phyloP scores from a whole-genome alignment of 2,113 vertebrate species.

The Mohoua ochrocephala region DNA sequence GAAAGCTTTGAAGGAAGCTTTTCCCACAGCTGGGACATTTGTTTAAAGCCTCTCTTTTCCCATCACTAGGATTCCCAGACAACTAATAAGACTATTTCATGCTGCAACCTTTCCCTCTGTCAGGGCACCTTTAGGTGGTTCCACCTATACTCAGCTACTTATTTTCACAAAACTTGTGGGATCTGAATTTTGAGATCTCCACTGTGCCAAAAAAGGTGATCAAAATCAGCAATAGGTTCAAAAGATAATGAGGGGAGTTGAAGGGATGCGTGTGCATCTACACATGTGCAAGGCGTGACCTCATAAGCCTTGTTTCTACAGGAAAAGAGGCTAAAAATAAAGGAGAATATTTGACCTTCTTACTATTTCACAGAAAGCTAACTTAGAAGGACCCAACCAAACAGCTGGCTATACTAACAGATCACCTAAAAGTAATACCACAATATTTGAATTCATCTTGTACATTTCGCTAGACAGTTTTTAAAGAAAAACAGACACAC shows the following conservation, averaged over 20 bases:
- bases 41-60: not conserved
- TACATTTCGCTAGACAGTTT: not conserved
- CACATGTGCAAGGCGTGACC: rapidly evolving
- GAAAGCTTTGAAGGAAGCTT: slow-evolving; percentile 22
- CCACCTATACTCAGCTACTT: not conserved
- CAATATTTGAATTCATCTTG: not conserved
- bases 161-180: not conserved
- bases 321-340: not conserved
- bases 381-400: not conserved
- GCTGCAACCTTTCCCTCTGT: not conserved
- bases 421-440: not conserved
- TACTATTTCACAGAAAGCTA: not conserved
- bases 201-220: not conserved
- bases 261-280: not conserved
- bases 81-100: not conserved
- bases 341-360: not conserved
- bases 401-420: not conserved
- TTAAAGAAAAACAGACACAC: not conserved
- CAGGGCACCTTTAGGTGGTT: not conserved
- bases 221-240: not conserved
- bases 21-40: slow-evolving; percentile 24
- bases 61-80: not conserved
- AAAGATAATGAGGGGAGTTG: not conserved
- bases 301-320: not conserved
- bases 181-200: not conserved